These are phyloP conservation scores for Ammodramus savannarum DNA, from an alignment of 2,113 vertebrate genomes.

Conservation along the genomic window DNA sequence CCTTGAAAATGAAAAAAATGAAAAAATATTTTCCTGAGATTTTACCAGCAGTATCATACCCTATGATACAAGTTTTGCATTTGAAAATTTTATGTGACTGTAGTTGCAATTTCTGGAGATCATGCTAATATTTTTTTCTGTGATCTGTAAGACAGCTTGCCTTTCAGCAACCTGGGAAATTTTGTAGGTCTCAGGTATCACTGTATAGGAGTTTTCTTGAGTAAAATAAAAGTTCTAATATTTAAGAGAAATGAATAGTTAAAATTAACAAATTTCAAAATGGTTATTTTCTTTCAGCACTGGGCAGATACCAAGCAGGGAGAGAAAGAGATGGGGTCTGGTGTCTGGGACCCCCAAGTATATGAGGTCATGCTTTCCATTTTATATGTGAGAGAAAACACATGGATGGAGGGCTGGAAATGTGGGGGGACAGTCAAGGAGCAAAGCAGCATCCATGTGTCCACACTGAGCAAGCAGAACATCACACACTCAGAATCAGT, in stretches of 20 bases:
- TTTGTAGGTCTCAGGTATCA: background rate
- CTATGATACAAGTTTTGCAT: background rate
- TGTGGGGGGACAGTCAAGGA: background rate
- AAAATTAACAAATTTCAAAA: background rate
- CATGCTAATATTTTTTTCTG: background rate
- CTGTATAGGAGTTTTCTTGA: background rate
- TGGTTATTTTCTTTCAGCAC: background rate
- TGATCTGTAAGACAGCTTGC: background rate
- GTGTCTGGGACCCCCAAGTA: background rate
- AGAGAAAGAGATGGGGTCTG: background rate
- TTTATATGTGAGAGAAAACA: fast-evolving
- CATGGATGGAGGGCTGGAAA: background rate
- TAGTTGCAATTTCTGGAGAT: background rate
- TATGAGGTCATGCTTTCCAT: background rate
- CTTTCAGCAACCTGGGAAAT: background rate
- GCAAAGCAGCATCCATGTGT: background rate
- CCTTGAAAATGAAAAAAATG: background rate
- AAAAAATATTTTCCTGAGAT: background rate
- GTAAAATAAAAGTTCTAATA: background rate
- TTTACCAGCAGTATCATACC: background rate
- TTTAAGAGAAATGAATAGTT: background rate
- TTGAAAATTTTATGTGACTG: background rate
- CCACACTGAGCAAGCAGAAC: background rate
- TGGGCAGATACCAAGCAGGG: background rate
- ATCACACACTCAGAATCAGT: background rate